Percentiles rank a stretch among this genome's conserved stretches.
phyloP scores from a whole-genome alignment of 2,797 vertebrate species.

The Podarcis siculus region DNA sequence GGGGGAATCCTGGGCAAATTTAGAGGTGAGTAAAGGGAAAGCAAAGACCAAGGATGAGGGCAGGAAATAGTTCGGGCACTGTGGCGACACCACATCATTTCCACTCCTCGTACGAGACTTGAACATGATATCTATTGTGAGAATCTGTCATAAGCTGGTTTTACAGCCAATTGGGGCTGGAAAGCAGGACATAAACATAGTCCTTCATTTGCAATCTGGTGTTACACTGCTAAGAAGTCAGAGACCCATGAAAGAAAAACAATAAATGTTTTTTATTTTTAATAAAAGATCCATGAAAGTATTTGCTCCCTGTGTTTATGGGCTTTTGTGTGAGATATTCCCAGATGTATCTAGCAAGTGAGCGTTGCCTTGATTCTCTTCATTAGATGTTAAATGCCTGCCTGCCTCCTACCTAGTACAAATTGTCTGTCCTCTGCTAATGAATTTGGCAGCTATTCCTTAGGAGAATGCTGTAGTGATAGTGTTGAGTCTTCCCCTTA shows the following conservation, averaged over 20 bases:
- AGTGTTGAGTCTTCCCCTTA: conserved; percentile 38
- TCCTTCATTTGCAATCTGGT: conserved; percentile 1
- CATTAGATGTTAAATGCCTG: conserved; percentile 16
- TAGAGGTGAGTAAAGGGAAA: conserved; percentile 80
- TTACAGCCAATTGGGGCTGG: no score
- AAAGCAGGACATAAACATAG: no score
- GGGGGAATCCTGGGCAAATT: conserved; percentile 92
- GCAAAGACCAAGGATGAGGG: conserved; percentile 8
- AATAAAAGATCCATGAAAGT: background rate
- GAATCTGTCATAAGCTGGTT: no score
- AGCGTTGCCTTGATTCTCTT: background rate
- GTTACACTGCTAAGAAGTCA: conserved; percentile 43
- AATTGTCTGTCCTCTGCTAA: conserved; percentile 44
- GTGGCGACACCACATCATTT: no score
- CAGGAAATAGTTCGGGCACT: no score
- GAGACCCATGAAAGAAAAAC: conserved; percentile 33
- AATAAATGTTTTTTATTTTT: background rate
- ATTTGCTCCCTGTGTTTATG: background rate
- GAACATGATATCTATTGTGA: no score
- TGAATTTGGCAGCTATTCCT: conserved; percentile 44
- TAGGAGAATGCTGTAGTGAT: conserved; percentile 25
- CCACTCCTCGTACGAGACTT: no score
- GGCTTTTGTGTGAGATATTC: conserved; percentile 9
- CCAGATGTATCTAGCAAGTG: background rate
- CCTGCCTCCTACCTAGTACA: background rate